Conservation (phyloP, 2,113 vertebrate species). For the Albula goreensis region DNA sequence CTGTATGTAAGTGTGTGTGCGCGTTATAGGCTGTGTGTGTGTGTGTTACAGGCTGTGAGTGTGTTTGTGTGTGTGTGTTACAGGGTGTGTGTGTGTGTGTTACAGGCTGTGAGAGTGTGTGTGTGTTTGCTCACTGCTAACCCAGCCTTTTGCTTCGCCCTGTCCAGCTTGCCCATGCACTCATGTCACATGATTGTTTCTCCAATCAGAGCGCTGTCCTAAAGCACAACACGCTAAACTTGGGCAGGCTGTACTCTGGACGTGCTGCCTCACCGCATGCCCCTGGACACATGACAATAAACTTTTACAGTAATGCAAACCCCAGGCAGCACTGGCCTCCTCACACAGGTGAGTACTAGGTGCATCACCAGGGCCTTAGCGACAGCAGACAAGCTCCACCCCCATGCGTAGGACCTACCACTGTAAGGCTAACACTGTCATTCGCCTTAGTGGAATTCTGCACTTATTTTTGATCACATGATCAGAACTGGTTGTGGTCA, state of each 20-base stretch:
- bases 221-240: conserved; percentile 99
- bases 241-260: conserved; percentile 99
- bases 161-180: conserved; percentile 68
- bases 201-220: conserved; percentile 99
- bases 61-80: too few species aligned
- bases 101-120: conserved; percentile 23
- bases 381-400: too few species aligned
- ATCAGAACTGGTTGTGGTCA: too few species aligned
- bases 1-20: too few species aligned
- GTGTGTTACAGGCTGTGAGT: too few species aligned
- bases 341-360: conserved; percentile 75
- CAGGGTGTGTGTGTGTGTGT: too few species aligned
- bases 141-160: conserved; percentile 44
- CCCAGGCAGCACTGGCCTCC: conserved; percentile 93
- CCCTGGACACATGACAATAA: conserved; percentile 97
- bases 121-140: conserved; percentile 55
- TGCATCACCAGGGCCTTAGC: background rate
- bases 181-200: conserved; percentile 96
- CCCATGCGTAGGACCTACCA: too few species aligned
- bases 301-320: conserved; percentile 97
- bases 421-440: too few species aligned
- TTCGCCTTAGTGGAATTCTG: too few species aligned
- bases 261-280: conserved; percentile 94
- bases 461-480: too few species aligned
- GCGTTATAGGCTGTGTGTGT: too few species aligned